Conservation (phyloP, 2,888 invertebrate genomes). For the Helobdella robusta region DNA sequence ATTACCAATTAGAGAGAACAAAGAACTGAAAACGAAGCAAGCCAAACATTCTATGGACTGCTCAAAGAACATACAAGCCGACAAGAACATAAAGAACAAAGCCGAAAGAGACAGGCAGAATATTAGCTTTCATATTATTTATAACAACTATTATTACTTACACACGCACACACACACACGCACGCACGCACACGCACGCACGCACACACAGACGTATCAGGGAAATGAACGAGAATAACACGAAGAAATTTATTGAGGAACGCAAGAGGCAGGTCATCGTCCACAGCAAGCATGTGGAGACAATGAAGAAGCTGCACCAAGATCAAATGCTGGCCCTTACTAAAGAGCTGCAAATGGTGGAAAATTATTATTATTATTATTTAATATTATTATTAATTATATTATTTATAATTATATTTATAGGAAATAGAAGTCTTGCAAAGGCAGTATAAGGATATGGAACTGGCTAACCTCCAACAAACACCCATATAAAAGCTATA, state of each 20-base stretch:
- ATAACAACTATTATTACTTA: too few species aligned
- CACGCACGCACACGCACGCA: slow-evolving; percentile 4
- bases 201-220: slow-evolving; percentile 57
- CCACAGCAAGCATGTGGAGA: slow-evolving; percentile 45
- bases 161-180: slow-evolving; percentile 4
- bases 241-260: slow-evolving; percentile 93
- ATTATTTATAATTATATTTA: too few species aligned
- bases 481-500: background rate
- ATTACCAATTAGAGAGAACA: slow-evolving; percentile 80
- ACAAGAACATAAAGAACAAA: slow-evolving; percentile 88
- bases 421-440: slow-evolving; percentile 3
- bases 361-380: background rate
- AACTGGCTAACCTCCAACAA: background rate
- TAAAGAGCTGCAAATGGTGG: slow-evolving; percentile 36
- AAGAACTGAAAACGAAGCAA: slow-evolving; percentile 86
- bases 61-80: slow-evolving; percentile 84
- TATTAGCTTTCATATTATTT: too few species aligned
- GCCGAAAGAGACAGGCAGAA: slow-evolving; percentile 88
- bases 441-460: slow-evolving; percentile 5
- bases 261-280: slow-evolving; percentile 51
- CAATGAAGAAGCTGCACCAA: slow-evolving; percentile 42
- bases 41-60: slow-evolving; percentile 95
- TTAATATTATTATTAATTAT: background rate
- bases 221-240: slow-evolving; percentile 90
- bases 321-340: slow-evolving; percentile 70